Base-by-base conservation (phyloP, 2,888 invertebrate genomes). In the Nomada lathburiana region DNA sequence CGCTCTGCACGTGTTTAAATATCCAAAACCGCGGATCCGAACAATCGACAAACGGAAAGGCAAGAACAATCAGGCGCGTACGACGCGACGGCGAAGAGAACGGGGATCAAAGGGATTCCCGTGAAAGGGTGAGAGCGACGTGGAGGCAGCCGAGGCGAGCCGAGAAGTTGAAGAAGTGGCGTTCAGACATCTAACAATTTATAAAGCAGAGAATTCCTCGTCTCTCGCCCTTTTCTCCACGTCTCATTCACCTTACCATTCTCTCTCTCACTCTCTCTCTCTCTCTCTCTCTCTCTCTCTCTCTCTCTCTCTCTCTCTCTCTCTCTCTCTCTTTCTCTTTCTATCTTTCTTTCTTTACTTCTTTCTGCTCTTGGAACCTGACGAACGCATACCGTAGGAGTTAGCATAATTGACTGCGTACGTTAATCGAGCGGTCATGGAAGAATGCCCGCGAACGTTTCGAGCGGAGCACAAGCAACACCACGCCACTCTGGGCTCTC, bases 371-470 rank as follows among this genome's bases (percentile, higher is more conserved):
- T 67, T 44, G 59, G 69, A 70, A 76, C 77, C 76, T 68, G 75
- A 77, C 64, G 69, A 62, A 69, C 76, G 63, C 78, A 82, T 79
- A 85, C 85, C 82, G 81, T 85, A 85, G 57, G 74, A 84, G 81
- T 86, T 80, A 77, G 82, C 76, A 83, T 87, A 86, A 86, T 86
- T 86, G 87, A 83, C 87, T 74, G 86, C 87, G 74, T 83, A 87
- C 86, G 87, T 86, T 86, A 87, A 86, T 85, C 87, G 87, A 67
- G 67, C 68, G 68, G 84, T 87, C 87, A 82, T 73, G 86, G 80
- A 87, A 86, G 79, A 86, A 87, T 85, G 82, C 85, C 76, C 83
- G 70, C 79, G 80, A 75, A 76, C 76, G 69, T 84, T 81, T 70
- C 76, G 70, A 73, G 72, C 64, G 20, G 57, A 18, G 36, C 7